Base-by-base conservation (phyloP, 2,797 vertebrate species). In the Odontamblyopus lacepedii region DNA sequence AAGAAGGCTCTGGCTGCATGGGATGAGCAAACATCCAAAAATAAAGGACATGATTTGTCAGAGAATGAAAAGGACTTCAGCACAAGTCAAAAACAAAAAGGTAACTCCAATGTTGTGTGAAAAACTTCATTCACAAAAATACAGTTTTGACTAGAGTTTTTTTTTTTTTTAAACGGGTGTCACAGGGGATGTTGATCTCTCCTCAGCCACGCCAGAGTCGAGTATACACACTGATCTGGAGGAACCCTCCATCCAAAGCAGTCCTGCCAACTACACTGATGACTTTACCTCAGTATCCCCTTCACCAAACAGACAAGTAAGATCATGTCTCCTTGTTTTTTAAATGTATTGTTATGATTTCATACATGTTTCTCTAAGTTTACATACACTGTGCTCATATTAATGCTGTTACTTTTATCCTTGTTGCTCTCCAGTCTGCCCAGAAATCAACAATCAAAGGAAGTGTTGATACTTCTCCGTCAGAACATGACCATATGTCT, bases 1-100 rank as follows among this genome's bases (percentile, higher is more conserved):
- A 97, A 96, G 72, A 90, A 97, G 81, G 98, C 97, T 12, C 80
- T 98, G 83, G 95, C 95, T 71, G 95, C 92, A 30, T 98, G 97
- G 97, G 94, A 97, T 78, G 93, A 88, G 73, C 92, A 95, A 57
- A 85, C 87, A 38, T 74, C 87, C n/a, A 92, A 74, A 77, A 82
- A 90, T 38, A 92, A 77, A 38, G 78, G 38, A 41, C n/a, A 7
- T 12, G 41, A 73, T 18, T 32, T 30, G 27, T 68, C 82, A 53
- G 69, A 93, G 78, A 75, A 59, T 70, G 81, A 84, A 59, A 93
- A 90, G 83, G 76, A 87, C 61, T 85, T 90, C 69, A 94, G 84
- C 76, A 72, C 77, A n/a, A 91, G 90, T 67, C 80, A 56, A 84
- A 80, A 80, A 9, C 84, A 88, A 12, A 91, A 85, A 88, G 92